Conservation (phyloP, 2,888 invertebrate genomes). For the Yponomeuta evonymella region DNA sequence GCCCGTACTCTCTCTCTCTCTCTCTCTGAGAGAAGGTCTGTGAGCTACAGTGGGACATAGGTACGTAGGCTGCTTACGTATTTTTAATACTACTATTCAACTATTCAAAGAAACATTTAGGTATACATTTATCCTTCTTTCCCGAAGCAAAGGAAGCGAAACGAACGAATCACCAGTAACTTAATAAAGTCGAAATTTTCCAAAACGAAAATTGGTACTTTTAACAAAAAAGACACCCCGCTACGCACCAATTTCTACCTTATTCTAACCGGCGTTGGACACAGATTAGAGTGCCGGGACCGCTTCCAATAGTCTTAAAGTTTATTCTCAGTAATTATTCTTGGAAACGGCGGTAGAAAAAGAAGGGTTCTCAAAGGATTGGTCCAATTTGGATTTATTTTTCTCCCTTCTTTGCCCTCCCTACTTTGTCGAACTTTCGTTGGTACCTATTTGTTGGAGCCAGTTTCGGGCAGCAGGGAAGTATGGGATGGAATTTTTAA, state of each 20-base stretch:
- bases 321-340: conserved; percentile 60
- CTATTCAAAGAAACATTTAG: too few species aligned
- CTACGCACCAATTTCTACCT: not conserved
- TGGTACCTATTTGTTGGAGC: conserved; percentile 6
- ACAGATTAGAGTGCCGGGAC: not conserved
- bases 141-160: not conserved
- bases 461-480: too few species aligned
- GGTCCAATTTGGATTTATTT: conserved; percentile 74
- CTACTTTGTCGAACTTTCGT: conserved; percentile 16
- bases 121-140: not conserved
- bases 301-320: conserved; percentile 5
- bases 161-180: not conserved
- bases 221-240: not conserved
- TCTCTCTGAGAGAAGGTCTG: too few species aligned
- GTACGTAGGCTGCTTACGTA: too few species aligned
- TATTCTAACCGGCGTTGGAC: not conserved
- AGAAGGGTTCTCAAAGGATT: conserved; percentile 70
- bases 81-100: too few species aligned
- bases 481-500: not conserved
- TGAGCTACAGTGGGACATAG: too few species aligned
- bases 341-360: conserved; percentile 69
- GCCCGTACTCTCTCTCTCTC: too few species aligned
- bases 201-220: conserved; percentile 1
- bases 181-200: conserved; percentile 7
- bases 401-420: conserved; percentile 49